These are phyloP conservation scores for Fulmarus glacialis DNA, from an alignment of 2,113 vertebrate species.

Conservation along the genomic window DNA sequence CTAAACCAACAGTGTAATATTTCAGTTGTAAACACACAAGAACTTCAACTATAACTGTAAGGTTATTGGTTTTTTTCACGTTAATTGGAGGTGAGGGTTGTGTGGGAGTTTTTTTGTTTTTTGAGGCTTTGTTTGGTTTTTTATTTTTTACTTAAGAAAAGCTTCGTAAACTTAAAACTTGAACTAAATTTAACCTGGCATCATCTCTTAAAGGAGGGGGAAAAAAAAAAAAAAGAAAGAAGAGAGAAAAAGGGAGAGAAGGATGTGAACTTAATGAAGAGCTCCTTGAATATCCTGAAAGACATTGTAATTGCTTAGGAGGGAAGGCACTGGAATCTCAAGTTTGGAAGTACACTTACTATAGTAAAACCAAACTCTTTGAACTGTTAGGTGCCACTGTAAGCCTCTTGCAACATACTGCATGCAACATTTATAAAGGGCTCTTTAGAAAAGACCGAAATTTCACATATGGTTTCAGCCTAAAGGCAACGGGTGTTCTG, in stretches of 20 bases:
- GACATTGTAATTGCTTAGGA: not conserved
- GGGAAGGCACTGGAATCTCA: not conserved
- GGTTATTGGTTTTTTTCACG: not conserved
- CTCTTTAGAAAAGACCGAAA: not conserved
- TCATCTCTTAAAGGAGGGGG: not conserved
- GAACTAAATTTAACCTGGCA: not conserved
- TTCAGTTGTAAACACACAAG: not conserved
- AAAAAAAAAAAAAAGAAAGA: not conserved
- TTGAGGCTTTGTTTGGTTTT: accelerated
- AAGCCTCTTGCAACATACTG: not conserved
- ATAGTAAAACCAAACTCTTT: not conserved
- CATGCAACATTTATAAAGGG: not conserved
- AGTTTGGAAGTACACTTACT: not conserved
- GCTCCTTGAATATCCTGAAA: not conserved
- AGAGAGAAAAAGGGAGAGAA: not conserved
- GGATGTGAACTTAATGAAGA: not conserved
- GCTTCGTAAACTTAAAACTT: not conserved
- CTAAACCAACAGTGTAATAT: not conserved
- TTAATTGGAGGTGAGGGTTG: accelerated
- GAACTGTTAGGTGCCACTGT: not conserved
- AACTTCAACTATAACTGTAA: not conserved
- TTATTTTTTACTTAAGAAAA: not conserved
- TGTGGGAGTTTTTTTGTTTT: no score
- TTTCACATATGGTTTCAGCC: not conserved
- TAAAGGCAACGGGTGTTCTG: not conserved